These are phyloP conservation scores for Dolichallabes microphthalmus DNA, from an alignment of 2,113 vertebrate species.

Conservation along the genomic window DNA sequence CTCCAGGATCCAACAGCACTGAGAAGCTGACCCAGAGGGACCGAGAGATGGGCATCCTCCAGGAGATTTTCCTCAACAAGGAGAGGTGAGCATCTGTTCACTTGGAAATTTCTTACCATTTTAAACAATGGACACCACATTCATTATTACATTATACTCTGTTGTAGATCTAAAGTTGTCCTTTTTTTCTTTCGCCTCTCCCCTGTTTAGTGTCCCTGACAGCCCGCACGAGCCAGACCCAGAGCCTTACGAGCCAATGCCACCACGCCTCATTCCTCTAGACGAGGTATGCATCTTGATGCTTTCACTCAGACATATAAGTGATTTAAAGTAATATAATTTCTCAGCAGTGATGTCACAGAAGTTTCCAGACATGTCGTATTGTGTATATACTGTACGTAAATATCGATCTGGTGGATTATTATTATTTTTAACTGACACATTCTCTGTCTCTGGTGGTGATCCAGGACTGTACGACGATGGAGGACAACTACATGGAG, in stretches of 20 bases:
- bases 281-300: slow-evolving; percentile 76
- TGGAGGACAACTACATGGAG: slow-evolving; percentile 80
- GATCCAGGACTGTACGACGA: slow-evolving; percentile 78
- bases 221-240: slow-evolving; percentile 88
- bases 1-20: slow-evolving; percentile 80
- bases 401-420: not conserved
- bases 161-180: not conserved
- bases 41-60: slow-evolving; percentile 89
- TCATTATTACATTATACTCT: not conserved
- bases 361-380: not conserved
- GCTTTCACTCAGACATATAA: not conserved
- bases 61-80: slow-evolving; percentile 94
- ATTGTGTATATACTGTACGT: not conserved
- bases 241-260: slow-evolving; percentile 86
- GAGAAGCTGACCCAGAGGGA: slow-evolving; percentile 87
- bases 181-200: not conserved
- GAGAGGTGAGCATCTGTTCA: slow-evolving; percentile 77
- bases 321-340: not conserved
- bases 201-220: slow-evolving; percentile 67
- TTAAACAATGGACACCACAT: not conserved
- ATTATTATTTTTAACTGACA: not conserved
- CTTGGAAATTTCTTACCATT: not conserved
- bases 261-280: slow-evolving; percentile 86
- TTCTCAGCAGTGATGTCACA: not conserved
- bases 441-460: not conserved